Evolutionary conservation across 2,797 vertebrate species (phyloP), one percentile per base, ranked within the genome.

Genomic region (Cyclopterus lumpus): DNA sequence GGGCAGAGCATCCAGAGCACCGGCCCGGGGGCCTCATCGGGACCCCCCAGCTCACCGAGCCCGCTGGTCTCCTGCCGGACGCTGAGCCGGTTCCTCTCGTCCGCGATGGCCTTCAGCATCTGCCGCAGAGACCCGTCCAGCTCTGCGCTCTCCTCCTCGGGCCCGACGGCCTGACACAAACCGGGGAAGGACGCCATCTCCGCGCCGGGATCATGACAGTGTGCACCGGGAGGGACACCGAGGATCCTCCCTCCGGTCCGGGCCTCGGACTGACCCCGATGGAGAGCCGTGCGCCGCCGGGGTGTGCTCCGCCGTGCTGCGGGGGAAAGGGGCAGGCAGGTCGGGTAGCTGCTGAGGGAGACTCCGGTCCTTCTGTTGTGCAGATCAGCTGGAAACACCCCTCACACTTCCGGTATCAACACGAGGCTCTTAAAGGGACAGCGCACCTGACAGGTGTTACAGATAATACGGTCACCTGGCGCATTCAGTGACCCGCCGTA

Each of bases 71-170:
- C 94, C 89, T 95, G 95, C 0, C 93, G 88, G 67, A 86, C n/a
- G 84, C 71, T 94, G 16, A 95, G 91, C 16, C 95, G 92, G 92
- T 80, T 94, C 83, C 94, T 78, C 75, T 96, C 95, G 80, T 95
- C 95, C 44, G 93, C 77, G 82, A 96, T 96, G 71, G 93, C 94
- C 90, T 95, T 95, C 86, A 96, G 92, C 94, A 96, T 96, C 84
- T 95, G 86, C 89, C 92, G 93, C 85, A 96, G 90, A 12, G 94
- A 95, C 0, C 90, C 94, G 89, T 95, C 94, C 92, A 72, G 85
- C 12, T 95, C 95, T 58, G 82, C 93, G 88, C 84, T 80, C 82
- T 92, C 91, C 78, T 93, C 91, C 80, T 82, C 84, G 80, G 92
- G 69, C 77, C 90, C 88, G 86, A 86, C 92, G 64, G 87, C 77